Evolutionary conservation across 2,113 vertebrate species (phyloP).

Genomic region (Melanotaenia duboulayi): DNA sequence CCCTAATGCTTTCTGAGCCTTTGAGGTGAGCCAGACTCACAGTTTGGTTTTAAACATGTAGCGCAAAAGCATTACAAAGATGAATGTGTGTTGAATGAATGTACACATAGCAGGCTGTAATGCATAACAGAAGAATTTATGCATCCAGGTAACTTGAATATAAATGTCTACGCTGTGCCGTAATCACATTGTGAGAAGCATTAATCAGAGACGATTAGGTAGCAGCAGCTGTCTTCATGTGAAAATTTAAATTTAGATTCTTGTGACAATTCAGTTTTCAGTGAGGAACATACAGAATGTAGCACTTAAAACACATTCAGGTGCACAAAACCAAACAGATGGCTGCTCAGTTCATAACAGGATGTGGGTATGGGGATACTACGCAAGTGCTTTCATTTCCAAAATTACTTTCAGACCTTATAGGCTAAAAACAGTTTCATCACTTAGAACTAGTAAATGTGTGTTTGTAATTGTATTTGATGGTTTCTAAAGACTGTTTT

Average conservation of each 20-base stretch:
- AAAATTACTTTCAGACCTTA: constrained; percentile 12
- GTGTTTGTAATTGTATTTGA: neutral
- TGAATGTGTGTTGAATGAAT: constrained; percentile 30
- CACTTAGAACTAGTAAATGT: constrained; percentile 26
- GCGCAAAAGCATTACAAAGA: constrained; percentile 67
- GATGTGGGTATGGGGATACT: constrained; percentile 76
- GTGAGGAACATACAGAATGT: neutral
- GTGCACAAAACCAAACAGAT: constrained; percentile 47
- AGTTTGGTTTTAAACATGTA: constrained; percentile 3
- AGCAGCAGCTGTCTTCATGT: constrained; percentile 11
- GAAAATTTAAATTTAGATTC: neutral
- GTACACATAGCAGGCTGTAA: constrained; percentile 11
- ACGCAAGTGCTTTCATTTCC: constrained; percentile 59
- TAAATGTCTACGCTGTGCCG: neutral
- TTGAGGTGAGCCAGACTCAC: constrained; percentile 1
- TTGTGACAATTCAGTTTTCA: neutral
- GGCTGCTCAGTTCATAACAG: constrained; percentile 77
- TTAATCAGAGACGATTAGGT: constrained; percentile 30
- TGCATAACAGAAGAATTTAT: constrained; percentile 4
- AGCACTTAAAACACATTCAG: constrained; percentile 11
- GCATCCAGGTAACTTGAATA: constrained; percentile 36
- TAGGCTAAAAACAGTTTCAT: neutral
- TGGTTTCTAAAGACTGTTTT: constrained; percentile 2
- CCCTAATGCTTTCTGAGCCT: neutral
- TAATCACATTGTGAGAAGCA: constrained; percentile 27